phyloP scores from a whole-genome alignment of 1,140 invertebrate genomes.

The Arion vulgaris region DNA sequence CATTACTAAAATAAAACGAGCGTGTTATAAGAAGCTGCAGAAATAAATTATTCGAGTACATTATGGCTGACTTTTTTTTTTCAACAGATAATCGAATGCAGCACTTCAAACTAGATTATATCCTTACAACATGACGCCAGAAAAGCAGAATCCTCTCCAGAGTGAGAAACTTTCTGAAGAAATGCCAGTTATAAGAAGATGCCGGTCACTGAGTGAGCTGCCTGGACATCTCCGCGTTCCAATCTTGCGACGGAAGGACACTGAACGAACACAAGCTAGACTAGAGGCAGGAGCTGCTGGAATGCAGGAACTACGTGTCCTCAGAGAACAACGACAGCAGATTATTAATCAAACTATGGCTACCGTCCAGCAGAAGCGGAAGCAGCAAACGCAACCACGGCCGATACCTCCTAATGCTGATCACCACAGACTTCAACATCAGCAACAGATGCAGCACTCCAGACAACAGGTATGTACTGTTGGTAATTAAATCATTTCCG shows the following conservation, averaged over 20 bases:
- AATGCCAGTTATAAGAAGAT: conserved; percentile 8
- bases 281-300: conserved; percentile 37
- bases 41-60: too few species aligned
- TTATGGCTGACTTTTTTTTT: too few species aligned
- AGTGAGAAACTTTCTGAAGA: not conserved
- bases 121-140: not conserved
- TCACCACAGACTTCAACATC: not conserved
- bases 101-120: too few species aligned
- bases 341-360: conserved; percentile 25
- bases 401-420: not conserved
- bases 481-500: not conserved
- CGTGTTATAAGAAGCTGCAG: too few species aligned
- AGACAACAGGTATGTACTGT: not conserved
- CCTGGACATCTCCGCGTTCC: conserved; percentile 39
- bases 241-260: conserved; percentile 37
- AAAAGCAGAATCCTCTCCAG: not conserved
- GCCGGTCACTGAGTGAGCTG: conserved; percentile 39
- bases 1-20: too few species aligned
- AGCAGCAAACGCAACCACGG: not conserved
- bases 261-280: conserved; percentile 34
- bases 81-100: too few species aligned
- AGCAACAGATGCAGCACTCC: not conserved
- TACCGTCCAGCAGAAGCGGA: not conserved
- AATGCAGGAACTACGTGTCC: conserved; percentile 26
- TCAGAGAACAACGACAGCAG: conserved; percentile 37